phyloP scores from a whole-genome alignment of 1,140 invertebrate genomes.

The Hestina assimilis region DNA sequence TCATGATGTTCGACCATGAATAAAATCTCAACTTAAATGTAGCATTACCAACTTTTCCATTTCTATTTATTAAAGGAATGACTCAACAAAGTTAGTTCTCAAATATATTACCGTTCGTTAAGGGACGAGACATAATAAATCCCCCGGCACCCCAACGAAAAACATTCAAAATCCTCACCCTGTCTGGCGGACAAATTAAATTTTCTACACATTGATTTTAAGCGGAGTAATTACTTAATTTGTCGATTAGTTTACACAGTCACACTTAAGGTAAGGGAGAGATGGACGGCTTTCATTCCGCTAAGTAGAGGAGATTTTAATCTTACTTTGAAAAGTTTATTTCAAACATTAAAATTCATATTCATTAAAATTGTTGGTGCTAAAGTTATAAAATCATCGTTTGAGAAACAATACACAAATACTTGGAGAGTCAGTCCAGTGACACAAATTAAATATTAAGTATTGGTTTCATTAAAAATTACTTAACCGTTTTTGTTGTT shows the following conservation, averaged over 20 bases:
- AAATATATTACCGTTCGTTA: slow-evolving; percentile 15
- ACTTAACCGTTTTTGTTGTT: too few species aligned
- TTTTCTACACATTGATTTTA: slow-evolving; percentile 65
- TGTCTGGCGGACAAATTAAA: slow-evolving; percentile 57
- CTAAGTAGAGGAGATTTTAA: slow-evolving; percentile 22
- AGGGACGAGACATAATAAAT: slow-evolving; percentile 18
- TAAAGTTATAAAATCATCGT: not conserved
- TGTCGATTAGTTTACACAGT: slow-evolving; percentile 54
- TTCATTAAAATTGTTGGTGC: not conserved
- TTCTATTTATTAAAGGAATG: not conserved
- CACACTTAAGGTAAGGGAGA: slow-evolving; percentile 38
- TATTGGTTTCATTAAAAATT: too few species aligned
- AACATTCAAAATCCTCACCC: slow-evolving; percentile 42
- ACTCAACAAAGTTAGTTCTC: slow-evolving; percentile 11
- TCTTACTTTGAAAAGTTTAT: slow-evolving; percentile 15
- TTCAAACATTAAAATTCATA: not conserved
- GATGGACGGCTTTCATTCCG: slow-evolving; percentile 49
- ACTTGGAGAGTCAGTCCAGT: too few species aligned
- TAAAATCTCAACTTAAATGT: too few species aligned
- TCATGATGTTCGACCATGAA: too few species aligned
- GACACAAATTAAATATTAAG: too few species aligned
- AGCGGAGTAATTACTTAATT: slow-evolving; percentile 64
- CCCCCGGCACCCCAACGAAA: slow-evolving; percentile 33
- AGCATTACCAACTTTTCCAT: not conserved
- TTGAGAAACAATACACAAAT: too few species aligned